phyloP scores from a whole-genome alignment of 2,888 invertebrate species.

The Desoria tigrina region DNA sequence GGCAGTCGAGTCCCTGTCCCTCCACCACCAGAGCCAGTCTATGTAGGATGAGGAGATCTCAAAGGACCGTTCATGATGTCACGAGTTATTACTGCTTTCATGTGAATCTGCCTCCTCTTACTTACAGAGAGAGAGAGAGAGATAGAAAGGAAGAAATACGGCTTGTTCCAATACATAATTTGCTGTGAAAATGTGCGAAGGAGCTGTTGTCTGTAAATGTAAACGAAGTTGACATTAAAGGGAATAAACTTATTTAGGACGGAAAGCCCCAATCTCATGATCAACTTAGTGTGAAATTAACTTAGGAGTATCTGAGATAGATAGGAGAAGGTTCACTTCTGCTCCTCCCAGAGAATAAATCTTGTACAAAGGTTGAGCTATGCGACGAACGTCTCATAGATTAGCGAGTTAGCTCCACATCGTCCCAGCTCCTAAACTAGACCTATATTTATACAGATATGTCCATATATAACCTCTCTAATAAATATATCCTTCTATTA shows the following conservation, averaged over 20 bases:
- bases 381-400: conserved; percentile 38
- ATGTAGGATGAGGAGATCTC: too few species aligned
- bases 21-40: too few species aligned
- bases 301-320: conserved; percentile 49
- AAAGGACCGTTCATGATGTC: too few species aligned
- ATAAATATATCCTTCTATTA: too few species aligned
- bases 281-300: conserved; percentile 53
- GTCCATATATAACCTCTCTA: too few species aligned
- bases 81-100: too few species aligned
- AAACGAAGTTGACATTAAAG: conserved; percentile 17
- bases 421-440: too few species aligned
- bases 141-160: too few species aligned
- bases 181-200: conserved; percentile 11
- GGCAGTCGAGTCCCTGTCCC: too few species aligned
- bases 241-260: conserved; percentile 22
- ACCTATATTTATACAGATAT: too few species aligned
- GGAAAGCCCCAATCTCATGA: conserved; percentile 35
- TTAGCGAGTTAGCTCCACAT: conserved; percentile 42
- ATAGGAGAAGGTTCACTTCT: conserved; percentile 40
- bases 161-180: conserved; percentile 14
- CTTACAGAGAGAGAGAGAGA: too few species aligned
- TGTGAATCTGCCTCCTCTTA: too few species aligned
- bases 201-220: conserved; percentile 8
- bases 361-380: conserved; percentile 48
- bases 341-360: conserved; percentile 45